phyloP scores from a whole-genome alignment of 2,797 vertebrate genomes.

The Arctocebus calabarensis region DNA sequence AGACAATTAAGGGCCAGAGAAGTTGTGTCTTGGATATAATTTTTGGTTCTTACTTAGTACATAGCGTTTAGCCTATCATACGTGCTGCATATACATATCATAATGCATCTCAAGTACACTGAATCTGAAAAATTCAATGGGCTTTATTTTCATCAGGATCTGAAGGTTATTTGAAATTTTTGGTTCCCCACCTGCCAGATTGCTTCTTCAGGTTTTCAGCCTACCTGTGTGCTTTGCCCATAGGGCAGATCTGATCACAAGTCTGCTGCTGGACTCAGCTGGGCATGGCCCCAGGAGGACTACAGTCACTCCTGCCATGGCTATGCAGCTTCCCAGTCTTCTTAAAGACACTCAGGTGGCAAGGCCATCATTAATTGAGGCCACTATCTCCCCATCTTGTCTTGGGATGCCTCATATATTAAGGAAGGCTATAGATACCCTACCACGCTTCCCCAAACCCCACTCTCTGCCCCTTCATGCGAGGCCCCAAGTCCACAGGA shows the following conservation, averaged over 20 bases:
- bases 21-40: background rate
- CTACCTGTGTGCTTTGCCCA: background rate
- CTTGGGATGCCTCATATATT: background rate
- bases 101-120: background rate
- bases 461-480: fast-evolving
- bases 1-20: background rate
- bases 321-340: background rate
- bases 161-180: background rate
- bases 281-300: background rate
- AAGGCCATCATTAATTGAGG: too few species aligned
- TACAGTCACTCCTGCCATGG: background rate
- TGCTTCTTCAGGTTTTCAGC: background rate
- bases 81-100: background rate
- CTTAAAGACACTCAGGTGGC: background rate
- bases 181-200: background rate
- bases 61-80: background rate
- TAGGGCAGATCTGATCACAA: background rate
- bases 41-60: background rate
- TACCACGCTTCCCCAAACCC: background rate
- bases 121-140: background rate
- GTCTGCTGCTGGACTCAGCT: background rate
- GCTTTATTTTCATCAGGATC: background rate
- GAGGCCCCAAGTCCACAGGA: fast-evolving
- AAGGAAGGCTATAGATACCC: background rate
- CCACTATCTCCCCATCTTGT: background rate